Evolutionary conservation across 92 coral and sea anemone genomes (phyloP).

Genomic region (Isaurus tuberculatus): DNA sequence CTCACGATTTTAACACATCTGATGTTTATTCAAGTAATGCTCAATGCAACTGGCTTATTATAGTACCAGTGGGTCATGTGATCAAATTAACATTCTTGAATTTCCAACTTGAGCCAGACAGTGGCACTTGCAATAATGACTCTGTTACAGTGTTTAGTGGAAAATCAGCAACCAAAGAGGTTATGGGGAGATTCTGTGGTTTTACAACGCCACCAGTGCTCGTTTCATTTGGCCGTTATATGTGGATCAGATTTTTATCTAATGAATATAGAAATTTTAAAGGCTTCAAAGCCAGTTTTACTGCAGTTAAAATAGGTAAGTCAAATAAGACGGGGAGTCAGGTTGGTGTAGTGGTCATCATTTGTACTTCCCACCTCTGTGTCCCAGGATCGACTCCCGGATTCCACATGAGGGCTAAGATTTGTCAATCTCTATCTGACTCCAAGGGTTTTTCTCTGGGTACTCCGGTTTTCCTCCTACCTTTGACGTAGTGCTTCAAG

Average conservation of each 20-base stretch:
- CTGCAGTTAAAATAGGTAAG: slow-evolving; percentile 31
- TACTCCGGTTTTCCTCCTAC: no score
- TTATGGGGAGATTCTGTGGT: slow-evolving; percentile 22
- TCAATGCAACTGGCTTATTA: slow-evolving; percentile 12
- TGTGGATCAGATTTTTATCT: slow-evolving; percentile 22
- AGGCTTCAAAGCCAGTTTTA: slow-evolving; percentile 15
- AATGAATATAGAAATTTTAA: slow-evolving; percentile 1
- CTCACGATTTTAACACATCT: slow-evolving; percentile 4
- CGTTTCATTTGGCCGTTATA: neutral
- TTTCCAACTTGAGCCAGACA: slow-evolving; percentile 36
- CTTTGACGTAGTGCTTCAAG: no score
- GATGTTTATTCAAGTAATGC: slow-evolving; percentile 1
- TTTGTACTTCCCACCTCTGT: no score
- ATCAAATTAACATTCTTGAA: slow-evolving; percentile 25
- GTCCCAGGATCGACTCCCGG: no score
- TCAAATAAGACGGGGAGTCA: neutral
- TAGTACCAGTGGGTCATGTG: slow-evolving; percentile 19
- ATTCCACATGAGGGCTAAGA: no score
- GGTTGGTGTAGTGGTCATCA: no score
- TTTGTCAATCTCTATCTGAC: no score
- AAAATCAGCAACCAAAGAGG: neutral
- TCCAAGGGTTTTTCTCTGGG: no score
- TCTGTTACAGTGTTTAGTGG: slow-evolving; percentile 7
- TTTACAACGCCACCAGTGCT: slow-evolving; percentile 8
- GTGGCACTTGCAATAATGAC: slow-evolving; percentile 1